phyloP scores from a whole-genome alignment of 2,888 invertebrate species.

The Portevinia maculata region DNA sequence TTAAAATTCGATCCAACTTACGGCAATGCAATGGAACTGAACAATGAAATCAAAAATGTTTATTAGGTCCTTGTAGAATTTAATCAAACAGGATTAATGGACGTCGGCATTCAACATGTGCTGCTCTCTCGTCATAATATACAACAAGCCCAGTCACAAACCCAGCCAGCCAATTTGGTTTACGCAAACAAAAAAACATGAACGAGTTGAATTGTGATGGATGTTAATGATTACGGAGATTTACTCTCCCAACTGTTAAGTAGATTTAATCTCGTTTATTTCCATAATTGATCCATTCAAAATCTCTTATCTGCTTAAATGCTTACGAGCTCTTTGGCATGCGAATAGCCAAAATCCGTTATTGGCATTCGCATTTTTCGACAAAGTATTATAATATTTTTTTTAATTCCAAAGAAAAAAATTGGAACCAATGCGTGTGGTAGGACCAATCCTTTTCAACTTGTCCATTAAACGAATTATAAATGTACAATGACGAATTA shows the following conservation, averaged over 20 bases:
- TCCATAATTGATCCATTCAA: constrained; percentile 24
- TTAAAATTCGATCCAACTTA: no score
- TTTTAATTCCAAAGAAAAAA: constrained; percentile 9
- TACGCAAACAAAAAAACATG: background rate
- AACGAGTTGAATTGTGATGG: constrained; percentile 44
- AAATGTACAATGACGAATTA: no score
- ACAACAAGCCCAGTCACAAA: background rate
- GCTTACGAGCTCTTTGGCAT: constrained; percentile 7
- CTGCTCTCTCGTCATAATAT: background rate
- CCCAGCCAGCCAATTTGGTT: background rate
- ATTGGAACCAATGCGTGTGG: no score
- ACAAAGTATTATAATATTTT: background rate
- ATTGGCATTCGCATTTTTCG: background rate
- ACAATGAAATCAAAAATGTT: constrained; percentile 1
- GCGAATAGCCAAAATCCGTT: background rate
- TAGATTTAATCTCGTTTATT: constrained; percentile 38
- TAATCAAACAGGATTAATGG: constrained; percentile 55
- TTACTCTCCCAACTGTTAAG: background rate
- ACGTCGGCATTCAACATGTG: constrained; percentile 38
- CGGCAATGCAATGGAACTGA: no score
- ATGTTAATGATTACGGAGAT: constrained; percentile 30
- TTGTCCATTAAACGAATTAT: no score
- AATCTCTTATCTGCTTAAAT: constrained; percentile 1
- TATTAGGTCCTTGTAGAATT: constrained; percentile 38
- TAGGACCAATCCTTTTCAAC: no score